Base-by-base conservation (phyloP, 1,140 invertebrate species). In the Drosophila paulistorum region DNA sequence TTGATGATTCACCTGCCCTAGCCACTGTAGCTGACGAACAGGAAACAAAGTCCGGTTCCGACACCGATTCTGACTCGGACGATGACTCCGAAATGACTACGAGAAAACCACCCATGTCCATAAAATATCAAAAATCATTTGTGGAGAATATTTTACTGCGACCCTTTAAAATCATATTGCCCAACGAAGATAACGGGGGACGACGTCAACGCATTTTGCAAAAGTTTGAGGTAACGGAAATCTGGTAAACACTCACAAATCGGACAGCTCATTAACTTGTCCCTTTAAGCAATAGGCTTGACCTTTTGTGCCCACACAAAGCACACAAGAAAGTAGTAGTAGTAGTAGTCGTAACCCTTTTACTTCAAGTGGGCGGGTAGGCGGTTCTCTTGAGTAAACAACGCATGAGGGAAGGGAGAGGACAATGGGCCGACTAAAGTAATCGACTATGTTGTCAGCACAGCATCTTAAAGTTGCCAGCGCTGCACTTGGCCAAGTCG, bases 41-140 rank as follows among this genome's bases (percentile, higher is more conserved):
- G 5, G 68, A 20, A 14, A 20, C n/a, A 13, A 30, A 51, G 11
- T 33, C 67, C 30, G 30, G 30, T 30, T 30, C 30, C 14, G 65
- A 65, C 64, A 68, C 93, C 72, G 93, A 93, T 77, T 93, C 93
- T 13, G 93, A 94, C 42, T 91, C 91, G 1, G 77, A 79, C 35
- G 70, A 69, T 7, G 71, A 78, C 35, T 37, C 35, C 17, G 70
- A 39, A 20, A 60, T 39, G 17, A 55, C 72, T 1, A 54, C 87
- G 89, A 58, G 77, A 35, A 39, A 39, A 13, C 42, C 77, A 30
- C 57, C 65, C 26, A 41, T 73, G 42, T 62, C 85, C 58, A 65
- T 58, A 33, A 90, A 86, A 62, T 91, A 90, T 68, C 90, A 91
- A 72, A 91, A 91, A 74, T 91, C 90, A 33, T 91, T 91, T 87